Conservation (phyloP, 2,113 vertebrate genomes). For the Sapajus apella region DNA sequence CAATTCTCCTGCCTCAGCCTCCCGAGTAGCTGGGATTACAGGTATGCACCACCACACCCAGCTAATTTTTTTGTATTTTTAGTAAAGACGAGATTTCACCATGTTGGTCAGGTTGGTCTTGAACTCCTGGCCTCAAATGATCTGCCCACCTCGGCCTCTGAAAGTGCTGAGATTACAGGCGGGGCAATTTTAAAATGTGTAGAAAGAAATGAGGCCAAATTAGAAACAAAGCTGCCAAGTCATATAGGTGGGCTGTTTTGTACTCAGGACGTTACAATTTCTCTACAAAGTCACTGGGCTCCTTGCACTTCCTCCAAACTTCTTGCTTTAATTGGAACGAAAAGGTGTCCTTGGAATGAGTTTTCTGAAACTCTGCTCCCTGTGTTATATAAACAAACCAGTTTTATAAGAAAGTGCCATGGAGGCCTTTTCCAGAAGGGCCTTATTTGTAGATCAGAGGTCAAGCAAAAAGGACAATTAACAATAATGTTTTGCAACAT, state of each 20-base stretch:
- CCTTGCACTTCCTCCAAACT: neutral
- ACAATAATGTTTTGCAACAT: conserved; percentile 43
- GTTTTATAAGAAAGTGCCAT: neutral
- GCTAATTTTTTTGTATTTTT: no score
- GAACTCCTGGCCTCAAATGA: no score
- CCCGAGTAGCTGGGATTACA: no score
- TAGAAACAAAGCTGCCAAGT: neutral
- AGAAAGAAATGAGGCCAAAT: neutral
- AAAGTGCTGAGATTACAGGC: no score
- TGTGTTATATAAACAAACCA: conserved; percentile 59
- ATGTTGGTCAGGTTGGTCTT: no score
- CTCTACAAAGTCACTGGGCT: neutral
- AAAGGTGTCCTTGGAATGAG: conserved; percentile 23
- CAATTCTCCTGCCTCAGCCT: no score
- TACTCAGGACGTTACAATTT: neutral
- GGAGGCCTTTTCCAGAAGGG: neutral
- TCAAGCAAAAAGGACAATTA: neutral
- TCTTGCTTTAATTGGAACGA: neutral
- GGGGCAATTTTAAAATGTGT: neutral
- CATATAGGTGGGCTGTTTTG: neutral
- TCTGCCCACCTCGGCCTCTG: no score
- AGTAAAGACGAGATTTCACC: no score
- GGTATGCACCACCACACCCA: no score
- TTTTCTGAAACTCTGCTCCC: conserved; percentile 28
- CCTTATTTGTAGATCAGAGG: conserved; percentile 34